Evolutionary conservation across 2,888 invertebrate species (phyloP).

Genomic region (Vanessa cardui): DNA sequence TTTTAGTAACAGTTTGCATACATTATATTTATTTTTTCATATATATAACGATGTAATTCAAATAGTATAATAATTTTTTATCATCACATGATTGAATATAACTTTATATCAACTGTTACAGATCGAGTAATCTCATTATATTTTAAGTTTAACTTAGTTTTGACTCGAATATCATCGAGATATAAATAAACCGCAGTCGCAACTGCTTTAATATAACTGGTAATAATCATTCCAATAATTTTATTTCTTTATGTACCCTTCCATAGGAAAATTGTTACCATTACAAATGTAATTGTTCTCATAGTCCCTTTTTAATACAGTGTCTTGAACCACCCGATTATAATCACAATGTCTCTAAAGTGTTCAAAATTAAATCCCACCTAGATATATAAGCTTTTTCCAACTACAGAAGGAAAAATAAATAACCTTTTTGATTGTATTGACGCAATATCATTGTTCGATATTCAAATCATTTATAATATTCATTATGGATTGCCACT

Average conservation of each 20-base stretch:
- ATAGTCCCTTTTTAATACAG: constrained; percentile 12
- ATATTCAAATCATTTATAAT: too few relatives aligned
- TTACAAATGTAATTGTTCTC: constrained; percentile 5
- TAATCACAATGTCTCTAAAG: constrained; percentile 4
- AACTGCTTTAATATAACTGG: constrained; percentile 2
- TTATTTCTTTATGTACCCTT: constrained; percentile 3
- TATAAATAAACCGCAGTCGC: neutral
- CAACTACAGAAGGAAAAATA: too few relatives aligned
- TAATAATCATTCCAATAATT: constrained; percentile 14
- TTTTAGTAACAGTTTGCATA: neutral
- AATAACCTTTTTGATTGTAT: too few relatives aligned
- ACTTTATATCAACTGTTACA: neutral
- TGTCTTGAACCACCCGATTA: neutral
- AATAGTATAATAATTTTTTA: neutral
- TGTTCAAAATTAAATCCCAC: constrained; percentile 48
- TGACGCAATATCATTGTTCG: too few relatives aligned
- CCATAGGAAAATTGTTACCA: constrained; percentile 18
- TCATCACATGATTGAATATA: constrained; percentile 8
- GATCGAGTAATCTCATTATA: constrained; percentile 1
- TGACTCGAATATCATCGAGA: neutral
- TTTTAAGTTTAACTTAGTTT: neutral
- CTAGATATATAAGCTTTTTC: constrained; percentile 29
- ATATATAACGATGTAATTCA: neutral
- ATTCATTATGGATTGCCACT: too few relatives aligned
- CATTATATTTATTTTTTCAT: neutral